Evolutionary conservation across 2,888 invertebrate genomes (phyloP), one percentile per base, ranked within the genome.

Genomic region (Polyploca ridens): DNA sequence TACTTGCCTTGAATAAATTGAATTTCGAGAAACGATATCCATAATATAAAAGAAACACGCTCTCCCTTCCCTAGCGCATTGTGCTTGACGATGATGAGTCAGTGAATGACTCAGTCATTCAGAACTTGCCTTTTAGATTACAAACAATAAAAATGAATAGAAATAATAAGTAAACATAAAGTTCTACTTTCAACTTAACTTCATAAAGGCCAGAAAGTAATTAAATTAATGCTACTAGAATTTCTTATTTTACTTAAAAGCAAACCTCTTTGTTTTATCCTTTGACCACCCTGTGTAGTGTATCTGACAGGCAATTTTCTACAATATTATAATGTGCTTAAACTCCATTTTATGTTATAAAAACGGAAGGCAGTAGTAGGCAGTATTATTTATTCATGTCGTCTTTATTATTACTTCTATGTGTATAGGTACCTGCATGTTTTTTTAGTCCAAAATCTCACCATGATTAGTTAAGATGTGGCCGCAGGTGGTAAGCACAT

Each of bases 281-380:
- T 90, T 90, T 89, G 87, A 84, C 83, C 85, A 84, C 69, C 72
- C 78, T 73, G 74, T 79, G 74, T 79, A 79, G 83, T 91, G 91
- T 76, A 64, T 74, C 82, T 91, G 91, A 90, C 91, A 91, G 89
- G 90, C 84, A 90, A 91, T 91, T 91, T 90, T 84, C 86, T 87
- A 80, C 79, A 78, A 75, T 85, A 85, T 83, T 80, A 84, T 83
- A 84, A 83, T 79, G 80, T 84, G 77, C 81, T 78, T 80, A 74
- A 74, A 75, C 69, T 69, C 70, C 66, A 69, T 74, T 72, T 41
- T 8, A 41, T 61, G 19, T 41, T 61, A 61, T 16, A 60, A 60
- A 60, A 54, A 19, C 19, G 19, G 54, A 19, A n/a, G 1, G 27
- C 27, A 27, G 1, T 27, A 27, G 27, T 27, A 27, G 27, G 14